A percentile compares a stretch with the other conserved stretches of the same genome.
These are phyloP conservation scores for Aphodius granarius DNA, from an alignment of 2,888 invertebrate species.

Conservation along the genomic window DNA sequence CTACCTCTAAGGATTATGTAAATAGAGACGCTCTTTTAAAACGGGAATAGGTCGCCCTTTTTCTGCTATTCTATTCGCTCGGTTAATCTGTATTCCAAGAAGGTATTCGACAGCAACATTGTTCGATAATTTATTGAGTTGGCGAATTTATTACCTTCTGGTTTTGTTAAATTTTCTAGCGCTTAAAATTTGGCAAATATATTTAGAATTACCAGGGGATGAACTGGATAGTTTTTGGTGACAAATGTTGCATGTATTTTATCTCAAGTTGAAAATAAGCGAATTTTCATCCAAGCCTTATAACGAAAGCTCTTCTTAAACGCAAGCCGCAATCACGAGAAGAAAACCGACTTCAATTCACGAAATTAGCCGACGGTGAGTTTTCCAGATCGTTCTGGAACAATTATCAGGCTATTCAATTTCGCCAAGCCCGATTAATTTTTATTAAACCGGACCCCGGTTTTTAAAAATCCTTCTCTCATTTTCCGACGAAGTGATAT, in stretches of 20 bases:
- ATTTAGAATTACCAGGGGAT: too few species aligned
- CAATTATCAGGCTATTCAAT: background rate
- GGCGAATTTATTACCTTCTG: background rate
- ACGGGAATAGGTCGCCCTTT: too few species aligned
- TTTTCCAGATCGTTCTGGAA: background rate
- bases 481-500: background rate
- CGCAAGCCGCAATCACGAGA: background rate
- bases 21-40: too few species aligned
- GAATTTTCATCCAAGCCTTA: background rate
- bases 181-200: background rate
- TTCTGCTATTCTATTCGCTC: too few species aligned
- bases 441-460: background rate
- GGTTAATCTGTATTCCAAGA: too few species aligned
- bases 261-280: background rate
- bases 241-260: too few species aligned
- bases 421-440: background rate
- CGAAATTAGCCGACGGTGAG: background rate
- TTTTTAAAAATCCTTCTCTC: background rate
- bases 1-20: too few species aligned
- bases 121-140: background rate
- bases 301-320: background rate
- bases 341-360: background rate
- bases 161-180: background rate
- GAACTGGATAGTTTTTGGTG: too few species aligned
- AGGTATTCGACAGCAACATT: background rate